Conservation (phyloP, 1,140 invertebrate genomes). For the Caerostris extrusa region DNA sequence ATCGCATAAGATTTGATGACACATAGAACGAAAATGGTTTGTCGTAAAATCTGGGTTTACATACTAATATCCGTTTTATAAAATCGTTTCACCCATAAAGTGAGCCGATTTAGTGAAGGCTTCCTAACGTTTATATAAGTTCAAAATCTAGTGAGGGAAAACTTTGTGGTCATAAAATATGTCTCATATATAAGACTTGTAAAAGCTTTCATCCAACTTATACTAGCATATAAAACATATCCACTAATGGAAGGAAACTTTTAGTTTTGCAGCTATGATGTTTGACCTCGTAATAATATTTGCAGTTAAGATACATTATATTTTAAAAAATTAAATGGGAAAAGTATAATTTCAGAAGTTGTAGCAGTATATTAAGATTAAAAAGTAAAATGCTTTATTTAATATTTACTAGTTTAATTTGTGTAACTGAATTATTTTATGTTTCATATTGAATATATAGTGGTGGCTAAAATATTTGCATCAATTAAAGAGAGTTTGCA, state of each 20-base stretch:
- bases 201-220: not conserved
- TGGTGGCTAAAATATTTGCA: no score
- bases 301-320: not conserved
- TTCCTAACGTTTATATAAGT: not conserved
- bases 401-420: no score
- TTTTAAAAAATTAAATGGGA: no score
- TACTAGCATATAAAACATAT: not conserved
- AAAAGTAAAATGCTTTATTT: not conserved
- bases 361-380: not conserved
- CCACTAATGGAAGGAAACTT: not conserved
- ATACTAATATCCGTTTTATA: conserved; percentile 27
- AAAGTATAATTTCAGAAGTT: no score
- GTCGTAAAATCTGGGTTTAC: conserved; percentile 8
- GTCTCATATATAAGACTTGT: not conserved
- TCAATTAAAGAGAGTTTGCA: no score
- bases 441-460: no score
- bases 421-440: no score
- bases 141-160: not conserved
- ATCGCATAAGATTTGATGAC: not conserved
- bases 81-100: not conserved
- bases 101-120: not conserved
- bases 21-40: not conserved
- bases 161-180: not conserved
- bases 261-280: not conserved
- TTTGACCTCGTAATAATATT: not conserved